These are phyloP conservation scores for Drosophila subpulchrella DNA, from an alignment of 1,140 invertebrate species.

Conservation along the genomic window DNA sequence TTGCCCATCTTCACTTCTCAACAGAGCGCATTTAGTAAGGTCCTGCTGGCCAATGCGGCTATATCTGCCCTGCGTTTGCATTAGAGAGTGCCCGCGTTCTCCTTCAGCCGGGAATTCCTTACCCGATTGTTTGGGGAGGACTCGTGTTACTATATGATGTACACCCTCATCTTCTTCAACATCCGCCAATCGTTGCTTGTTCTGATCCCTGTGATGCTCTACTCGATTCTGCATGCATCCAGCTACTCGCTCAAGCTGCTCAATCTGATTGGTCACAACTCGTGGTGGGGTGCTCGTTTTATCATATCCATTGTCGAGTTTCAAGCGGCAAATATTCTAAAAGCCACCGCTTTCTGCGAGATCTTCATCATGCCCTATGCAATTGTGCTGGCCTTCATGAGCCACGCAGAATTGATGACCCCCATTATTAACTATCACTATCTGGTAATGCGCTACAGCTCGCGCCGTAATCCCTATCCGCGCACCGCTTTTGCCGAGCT, in stretches of 20 bases:
- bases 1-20: conserved; percentile 94
- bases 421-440: conserved; percentile 98
- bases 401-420: conserved; percentile 92
- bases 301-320: conserved; percentile 94
- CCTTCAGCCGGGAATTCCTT: conserved; percentile 93
- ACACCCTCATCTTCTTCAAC: conserved; percentile 96
- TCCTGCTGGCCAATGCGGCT: conserved; percentile 95
- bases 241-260: conserved; percentile 95
- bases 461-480: conserved; percentile 97
- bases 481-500: conserved; percentile 94
- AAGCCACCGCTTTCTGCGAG: conserved; percentile 94
- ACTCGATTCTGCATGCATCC: conserved; percentile 95
- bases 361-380: conserved; percentile 96
- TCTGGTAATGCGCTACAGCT: conserved; percentile 93
- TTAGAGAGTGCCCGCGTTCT: conserved; percentile 94
- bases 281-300: conserved; percentile 94
- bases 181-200: conserved; percentile 94
- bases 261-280: conserved; percentile 94
- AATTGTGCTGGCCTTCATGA: conserved; percentile 92
- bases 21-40: conserved; percentile 95
- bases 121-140: conserved; percentile 93
- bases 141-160: conserved; percentile 98
- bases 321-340: conserved; percentile 94
- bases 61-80: conserved; percentile 97
- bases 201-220: conserved; percentile 94